phyloP scores from a whole-genome alignment of 2,797 vertebrate genomes.

The Acanthiza pusilla region DNA sequence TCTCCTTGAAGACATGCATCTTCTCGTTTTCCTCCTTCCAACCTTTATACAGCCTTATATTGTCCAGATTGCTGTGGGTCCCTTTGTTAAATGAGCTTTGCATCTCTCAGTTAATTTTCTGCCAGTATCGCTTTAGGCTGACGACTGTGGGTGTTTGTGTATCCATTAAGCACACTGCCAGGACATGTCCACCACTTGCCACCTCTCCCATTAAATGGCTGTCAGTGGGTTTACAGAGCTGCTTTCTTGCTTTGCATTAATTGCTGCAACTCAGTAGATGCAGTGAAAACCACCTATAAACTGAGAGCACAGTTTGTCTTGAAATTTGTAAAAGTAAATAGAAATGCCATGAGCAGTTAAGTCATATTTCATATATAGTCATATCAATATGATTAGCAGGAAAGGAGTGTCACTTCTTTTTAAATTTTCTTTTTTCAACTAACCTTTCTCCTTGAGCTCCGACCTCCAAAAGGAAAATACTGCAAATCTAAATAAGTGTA shows the following conservation, averaged over 20 bases:
- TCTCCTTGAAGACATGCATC: slow-evolving; percentile 39
- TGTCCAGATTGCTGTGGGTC: slow-evolving; percentile 55
- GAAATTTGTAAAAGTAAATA: slow-evolving; percentile 44
- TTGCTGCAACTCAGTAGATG: slow-evolving; percentile 42
- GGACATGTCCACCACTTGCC: slow-evolving; percentile 62
- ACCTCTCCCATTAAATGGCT: slow-evolving; percentile 66
- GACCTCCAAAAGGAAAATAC: neutral
- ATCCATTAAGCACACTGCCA: slow-evolving; percentile 72
- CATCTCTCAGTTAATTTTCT: slow-evolving; percentile 74
- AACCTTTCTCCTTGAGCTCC: slow-evolving; percentile 29
- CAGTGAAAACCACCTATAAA: slow-evolving; percentile 5
- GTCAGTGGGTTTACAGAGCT: slow-evolving; percentile 63
- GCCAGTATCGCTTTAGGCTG: slow-evolving; percentile 71
- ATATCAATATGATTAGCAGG: slow-evolving; percentile 29
- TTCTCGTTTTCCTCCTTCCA: slow-evolving; percentile 27
- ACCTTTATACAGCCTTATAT: slow-evolving; percentile 7
- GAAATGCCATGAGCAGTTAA: slow-evolving; percentile 38
- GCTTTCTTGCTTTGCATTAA: slow-evolving; percentile 63
- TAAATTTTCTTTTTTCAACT: slow-evolving; percentile 40
- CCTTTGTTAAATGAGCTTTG: slow-evolving; percentile 69
- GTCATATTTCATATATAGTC: slow-evolving; percentile 25
- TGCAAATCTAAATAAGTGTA: slow-evolving; percentile 22
- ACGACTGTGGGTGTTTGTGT: slow-evolving; percentile 63
- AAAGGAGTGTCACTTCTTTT: slow-evolving; percentile 30
- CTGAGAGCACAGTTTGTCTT: neutral